Conservation (phyloP, 2,888 invertebrate genomes). For the Stenodera caucasica region DNA sequence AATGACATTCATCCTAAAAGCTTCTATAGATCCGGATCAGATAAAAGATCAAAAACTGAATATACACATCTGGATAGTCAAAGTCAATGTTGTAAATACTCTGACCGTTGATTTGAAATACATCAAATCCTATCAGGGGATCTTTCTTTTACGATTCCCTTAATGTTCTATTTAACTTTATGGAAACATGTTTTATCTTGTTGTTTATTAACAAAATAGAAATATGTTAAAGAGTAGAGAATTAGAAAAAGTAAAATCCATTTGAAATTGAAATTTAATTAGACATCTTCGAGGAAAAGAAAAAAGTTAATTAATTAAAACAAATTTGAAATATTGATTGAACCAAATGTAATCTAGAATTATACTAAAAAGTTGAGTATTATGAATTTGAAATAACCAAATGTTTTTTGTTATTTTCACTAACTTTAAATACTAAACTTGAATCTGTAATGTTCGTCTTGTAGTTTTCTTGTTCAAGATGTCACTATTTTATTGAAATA, state of each 20-base stretch:
- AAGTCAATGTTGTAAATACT: background rate
- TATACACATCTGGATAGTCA: background rate
- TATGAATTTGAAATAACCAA: too few species aligned
- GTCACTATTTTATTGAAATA: too few species aligned
- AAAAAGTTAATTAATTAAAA: background rate
- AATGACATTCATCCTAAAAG: background rate
- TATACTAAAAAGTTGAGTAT: too few species aligned
- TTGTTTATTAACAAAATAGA: background rate
- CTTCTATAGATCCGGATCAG: slow-evolving; percentile 20
- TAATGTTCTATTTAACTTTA: background rate
- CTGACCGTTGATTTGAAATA: background rate
- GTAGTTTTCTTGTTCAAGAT: too few species aligned
- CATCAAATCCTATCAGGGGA: background rate
- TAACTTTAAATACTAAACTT: too few species aligned
- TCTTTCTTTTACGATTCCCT: background rate
- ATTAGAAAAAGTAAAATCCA: background rate
- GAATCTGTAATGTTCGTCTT: too few species aligned
- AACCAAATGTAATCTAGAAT: too few species aligned
- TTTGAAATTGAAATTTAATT: slow-evolving; percentile 20
- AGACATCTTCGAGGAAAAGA: background rate
- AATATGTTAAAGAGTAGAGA: slow-evolving; percentile 12
- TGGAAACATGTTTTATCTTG: background rate
- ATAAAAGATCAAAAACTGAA: slow-evolving; percentile 23
- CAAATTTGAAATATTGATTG: background rate
- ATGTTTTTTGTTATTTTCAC: too few species aligned